These are phyloP conservation scores for Pherbina coryleti DNA, from an alignment of 2,888 invertebrate genomes.

Conservation along the genomic window DNA sequence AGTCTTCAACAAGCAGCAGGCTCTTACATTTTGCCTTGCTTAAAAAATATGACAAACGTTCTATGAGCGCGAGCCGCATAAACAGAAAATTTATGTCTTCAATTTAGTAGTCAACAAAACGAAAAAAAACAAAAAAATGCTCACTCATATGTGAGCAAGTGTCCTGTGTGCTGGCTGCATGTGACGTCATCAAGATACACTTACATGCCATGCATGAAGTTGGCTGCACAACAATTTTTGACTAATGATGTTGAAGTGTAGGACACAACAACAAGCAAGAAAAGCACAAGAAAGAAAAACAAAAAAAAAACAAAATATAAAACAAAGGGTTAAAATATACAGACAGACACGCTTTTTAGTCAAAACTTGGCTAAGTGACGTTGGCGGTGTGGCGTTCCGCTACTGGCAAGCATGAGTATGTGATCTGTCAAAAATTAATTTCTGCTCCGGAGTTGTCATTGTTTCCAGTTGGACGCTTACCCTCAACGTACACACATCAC, in stretches of 20 bases:
- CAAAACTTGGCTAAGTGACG: not conserved
- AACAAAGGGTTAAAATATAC: conserved; percentile 9
- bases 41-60: not conserved
- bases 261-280: too few relatives aligned
- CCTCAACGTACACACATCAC: not conserved
- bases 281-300: not conserved
- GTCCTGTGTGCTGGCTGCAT: conserved; percentile 30
- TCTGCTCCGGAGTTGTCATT: conserved; percentile 24
- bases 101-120: not conserved
- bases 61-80: not conserved
- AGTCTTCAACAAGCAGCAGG: not conserved
- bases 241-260: conserved; percentile 38
- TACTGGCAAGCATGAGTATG: not conserved
- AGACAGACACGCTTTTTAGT: conserved; percentile 16
- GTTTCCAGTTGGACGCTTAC: conserved; percentile 33
- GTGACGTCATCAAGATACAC: conserved; percentile 38
- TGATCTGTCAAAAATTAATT: conserved; percentile 37
- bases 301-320: not conserved
- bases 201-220: conserved; percentile 7
- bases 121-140: not conserved
- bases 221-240: conserved; percentile 41
- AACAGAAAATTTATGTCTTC: conserved; percentile 21
- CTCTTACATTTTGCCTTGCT: not conserved
- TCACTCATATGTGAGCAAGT: not conserved
- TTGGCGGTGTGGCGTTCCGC: not conserved